Base-by-base conservation (phyloP, 2,113 vertebrate species). In the Triplophysa siluroides region DNA sequence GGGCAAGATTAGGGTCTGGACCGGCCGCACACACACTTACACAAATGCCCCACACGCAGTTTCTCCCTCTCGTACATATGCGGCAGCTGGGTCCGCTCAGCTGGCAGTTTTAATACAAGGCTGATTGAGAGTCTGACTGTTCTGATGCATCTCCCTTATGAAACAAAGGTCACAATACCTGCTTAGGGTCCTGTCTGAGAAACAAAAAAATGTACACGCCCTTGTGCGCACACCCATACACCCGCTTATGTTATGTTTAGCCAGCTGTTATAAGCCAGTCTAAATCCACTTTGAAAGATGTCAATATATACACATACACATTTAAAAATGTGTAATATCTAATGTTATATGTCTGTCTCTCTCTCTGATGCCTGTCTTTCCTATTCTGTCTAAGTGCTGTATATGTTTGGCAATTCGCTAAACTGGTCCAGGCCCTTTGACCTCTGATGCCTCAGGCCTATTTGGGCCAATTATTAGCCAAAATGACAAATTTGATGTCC, bases 401-500 rank as follows among this genome's bases (percentile, higher is more conserved):
- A 67, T 58, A 23, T 75, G 50, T 74, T 64, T 69, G 50, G 54
- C 64, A 66, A 72, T 91, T 92, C 89, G 92, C 90, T 92, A 91
- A 90, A 90, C 92, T 90, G 90, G 74, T 50, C 82, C 16, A 76
- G 90, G 92, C 95, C 94, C 94, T 92, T 85, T 86, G 92, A 93
- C 93, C 94, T 85, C 80, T 23, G 86, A 85, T 91, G 91, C 90
- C 90, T 91, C 92, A 91, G 92, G 92, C 92, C 91, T 92, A 81
- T 95, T 94, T 93, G 92, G 91, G 87, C 91, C 93, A 94, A 95
- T 97, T 96, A 98, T 98, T 93, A 95, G 92, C 91, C 88, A 89
- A 94, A 96, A 95, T 97, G 92, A 97, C 91, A 90, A 93, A 97
- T 96, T 93, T 95, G 91, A 95, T 96, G 92, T 94, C 90, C 92